phyloP scores from a whole-genome alignment of 2,888 invertebrate species.

The Blera fallax region DNA sequence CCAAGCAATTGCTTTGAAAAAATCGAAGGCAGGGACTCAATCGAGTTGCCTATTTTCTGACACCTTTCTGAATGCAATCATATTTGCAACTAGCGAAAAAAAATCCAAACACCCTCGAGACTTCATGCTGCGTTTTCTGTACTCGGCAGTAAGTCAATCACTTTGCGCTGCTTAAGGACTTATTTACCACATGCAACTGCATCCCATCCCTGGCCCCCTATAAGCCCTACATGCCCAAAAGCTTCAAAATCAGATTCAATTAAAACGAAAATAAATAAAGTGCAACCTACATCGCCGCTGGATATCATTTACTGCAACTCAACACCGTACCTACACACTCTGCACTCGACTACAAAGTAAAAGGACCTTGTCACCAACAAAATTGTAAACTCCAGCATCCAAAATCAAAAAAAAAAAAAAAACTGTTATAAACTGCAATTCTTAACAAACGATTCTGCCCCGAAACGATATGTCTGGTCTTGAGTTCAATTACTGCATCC shows the following conservation, averaged over 20 bases:
- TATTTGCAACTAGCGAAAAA: too few species aligned
- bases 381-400: neutral
- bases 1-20: too few species aligned
- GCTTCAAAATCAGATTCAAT: constrained; percentile 39
- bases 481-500: constrained; percentile 65
- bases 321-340: constrained; percentile 13
- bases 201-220: too few species aligned
- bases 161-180: too few species aligned
- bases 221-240: constrained; percentile 32
- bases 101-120: too few species aligned
- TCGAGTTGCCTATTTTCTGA: too few species aligned
- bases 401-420: neutral
- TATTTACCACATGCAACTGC: too few species aligned
- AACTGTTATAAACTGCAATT: constrained; percentile 44
- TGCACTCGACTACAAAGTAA: constrained; percentile 39
- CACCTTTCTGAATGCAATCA: too few species aligned
- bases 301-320: constrained; percentile 30
- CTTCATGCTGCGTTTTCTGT: too few species aligned
- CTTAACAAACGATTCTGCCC: constrained; percentile 50
- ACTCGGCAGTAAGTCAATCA: too few species aligned
- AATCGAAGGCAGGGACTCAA: too few species aligned
- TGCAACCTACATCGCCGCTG: constrained; percentile 8
- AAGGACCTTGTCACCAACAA: constrained; percentile 29
- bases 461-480: constrained; percentile 62
- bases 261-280: constrained; percentile 15